Evolutionary conservation across 37 sponge, comb jelly and placozoan genomes (phyloP).

Genomic region (Aplysina aerophoba): DNA sequence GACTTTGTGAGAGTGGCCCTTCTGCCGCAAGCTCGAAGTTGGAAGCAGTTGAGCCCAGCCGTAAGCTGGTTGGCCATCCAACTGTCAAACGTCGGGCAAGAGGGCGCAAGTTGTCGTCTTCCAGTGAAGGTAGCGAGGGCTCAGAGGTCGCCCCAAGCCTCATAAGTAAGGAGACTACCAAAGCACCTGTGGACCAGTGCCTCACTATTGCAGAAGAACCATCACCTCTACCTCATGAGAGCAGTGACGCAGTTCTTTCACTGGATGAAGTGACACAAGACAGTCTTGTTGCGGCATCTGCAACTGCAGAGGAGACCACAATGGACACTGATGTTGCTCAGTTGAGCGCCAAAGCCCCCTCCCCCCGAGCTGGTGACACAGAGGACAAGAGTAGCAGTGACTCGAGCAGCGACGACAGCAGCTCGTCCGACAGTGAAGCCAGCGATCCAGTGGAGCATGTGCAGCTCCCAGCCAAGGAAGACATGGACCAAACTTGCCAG

Average conservation of each 20-base stretch:
- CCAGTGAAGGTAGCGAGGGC: constrained; percentile 63
- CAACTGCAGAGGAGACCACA: no score
- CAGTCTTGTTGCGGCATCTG: no score
- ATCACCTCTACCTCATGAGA: not conserved
- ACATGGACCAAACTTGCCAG: not conserved
- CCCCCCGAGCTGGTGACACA: no score
- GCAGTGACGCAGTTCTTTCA: no score
- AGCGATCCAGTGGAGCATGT: not conserved
- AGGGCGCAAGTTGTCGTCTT: constrained; percentile 70
- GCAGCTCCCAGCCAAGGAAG: no score
- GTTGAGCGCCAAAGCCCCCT: no score
- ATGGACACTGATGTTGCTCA: no score
- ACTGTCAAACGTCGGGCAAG: constrained; percentile 46
- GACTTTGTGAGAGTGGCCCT: not conserved
- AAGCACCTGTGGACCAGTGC: not conserved
- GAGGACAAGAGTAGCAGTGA: constrained; percentile 2
- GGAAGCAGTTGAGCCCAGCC: no score
- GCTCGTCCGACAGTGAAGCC: not conserved
- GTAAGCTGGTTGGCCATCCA: not conserved
- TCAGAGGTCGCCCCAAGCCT: not conserved
- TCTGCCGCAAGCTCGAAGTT: no score
- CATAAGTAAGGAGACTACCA: not conserved
- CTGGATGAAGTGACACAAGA: no score
- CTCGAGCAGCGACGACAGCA: constrained; percentile 8
- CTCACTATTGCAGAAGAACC: not conserved